Base-by-base conservation (phyloP, 1,140 invertebrate species). In the Drosophila ambigua region DNA sequence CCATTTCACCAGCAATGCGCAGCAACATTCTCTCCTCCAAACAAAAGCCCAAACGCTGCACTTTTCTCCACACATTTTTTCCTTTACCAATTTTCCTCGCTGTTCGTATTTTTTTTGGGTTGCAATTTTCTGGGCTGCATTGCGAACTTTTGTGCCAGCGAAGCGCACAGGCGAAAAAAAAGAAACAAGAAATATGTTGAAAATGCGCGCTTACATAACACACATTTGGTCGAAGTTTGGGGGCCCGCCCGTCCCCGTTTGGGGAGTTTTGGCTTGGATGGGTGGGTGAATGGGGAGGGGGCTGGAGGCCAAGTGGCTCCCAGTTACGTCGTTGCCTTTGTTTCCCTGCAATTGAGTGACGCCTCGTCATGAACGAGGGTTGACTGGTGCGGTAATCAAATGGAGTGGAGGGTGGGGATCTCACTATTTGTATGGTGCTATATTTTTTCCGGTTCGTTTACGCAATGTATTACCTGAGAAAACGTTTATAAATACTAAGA, bases 181-280 rank as follows among this genome's bases (percentile, higher is more conserved):
- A 61, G 58, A 62, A 43, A 7, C 46, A 39, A 59, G 53, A 69
- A 81, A 73, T 65, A 79, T 61, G 61, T 72, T 43, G 77, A 79
- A 84, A 81, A 85, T 85, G 60, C 63, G 66, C 77, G 71, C 78
- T 85, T 85, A 85, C 74, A 87, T 85, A 85, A 85, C 78, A 71
- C 48, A 57, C 61, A 75, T 68, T 45, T 23, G 62, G 23, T 68
- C 44, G 50, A 52, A 76, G 73, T 75, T 59, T 74, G 74, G 53
- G 63, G 35, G 58, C 53, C 61, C 61, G 35, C 35, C 35, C 35
- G 11, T 39, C 35, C 35, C 4, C 59, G 48, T 64, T 78, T 59
- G 60, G 51, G 62, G 72, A 52, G 54, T 60, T 75, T 44, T 35
- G 67, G 50, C 54, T 35, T 2, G 11, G 44, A 35, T 73, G 71